Base-by-base conservation (phyloP, 2,113 vertebrate genomes). In the Lonchura striata region DNA sequence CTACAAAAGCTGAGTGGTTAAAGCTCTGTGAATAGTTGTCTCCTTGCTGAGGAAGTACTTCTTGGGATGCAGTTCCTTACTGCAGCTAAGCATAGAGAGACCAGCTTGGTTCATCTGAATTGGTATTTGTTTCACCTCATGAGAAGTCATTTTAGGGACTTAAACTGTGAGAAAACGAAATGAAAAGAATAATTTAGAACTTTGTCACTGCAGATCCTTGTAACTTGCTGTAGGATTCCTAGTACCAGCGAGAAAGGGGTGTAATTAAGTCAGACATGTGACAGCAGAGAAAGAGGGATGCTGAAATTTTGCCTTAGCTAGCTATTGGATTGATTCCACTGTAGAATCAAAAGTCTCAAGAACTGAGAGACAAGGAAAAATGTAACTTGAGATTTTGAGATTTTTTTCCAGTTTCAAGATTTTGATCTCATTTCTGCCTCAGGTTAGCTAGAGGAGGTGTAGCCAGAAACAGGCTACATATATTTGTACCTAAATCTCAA, bases 231-330 rank as follows among this genome's bases (percentile, higher is more conserved):
- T 46, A 46, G 35, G 19, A 17, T 20, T 81, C n/a, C 28, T 20
- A 37, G 50, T 63, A 59, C 15, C 8, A 33, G 31, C n/a, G 64
- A 39, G 27, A 69, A 77, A 61, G 39, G 12, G 1, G 2, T 22
- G 35, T 25, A 30, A 60, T 39, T 33, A 15, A 68, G 7, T 68
- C 33, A 44, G 44, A 56, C 5, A 6, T 3, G 2, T 69, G n/a
- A 35, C 18, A 64, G 30, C 0, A 0, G 9, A 30, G 23, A 27
- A 14, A 64, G 19, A 52, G 10, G 1, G 18, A 30, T 8, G 25
- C n/a, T 66, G 31, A 31, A 19, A 5, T 78, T 84, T 42, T 35
- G 39, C 44, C 39, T 44, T 27, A 68, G 13, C 1, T 44, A 57
- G 7, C 7, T 25, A 19, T 54, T 0, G 1, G 23, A 25, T 39